A percentile compares a stretch with the other conserved stretches of the same genome.
Evolutionary conservation across 2,113 vertebrate species (phyloP).

Genomic region (Channa maculata): DNA sequence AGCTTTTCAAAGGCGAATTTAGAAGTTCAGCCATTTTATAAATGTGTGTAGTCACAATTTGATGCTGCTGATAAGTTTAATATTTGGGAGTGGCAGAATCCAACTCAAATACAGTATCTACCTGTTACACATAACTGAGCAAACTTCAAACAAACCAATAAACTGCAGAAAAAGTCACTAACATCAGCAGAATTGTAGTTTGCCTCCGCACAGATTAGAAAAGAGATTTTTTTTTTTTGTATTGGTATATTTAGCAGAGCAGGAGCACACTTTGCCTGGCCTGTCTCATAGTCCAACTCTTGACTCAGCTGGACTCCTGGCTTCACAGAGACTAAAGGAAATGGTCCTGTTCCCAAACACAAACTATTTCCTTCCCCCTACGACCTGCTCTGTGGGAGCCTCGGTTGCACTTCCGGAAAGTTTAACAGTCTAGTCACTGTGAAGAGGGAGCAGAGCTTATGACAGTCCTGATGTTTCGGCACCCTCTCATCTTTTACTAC

Average conservation of each 20-base stretch:
- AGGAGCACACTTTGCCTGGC: constrained; percentile 1
- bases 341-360: constrained; percentile 76
- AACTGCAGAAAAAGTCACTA: background rate
- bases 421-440: constrained; percentile 43
- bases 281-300: constrained; percentile 31
- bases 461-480: constrained; percentile 19
- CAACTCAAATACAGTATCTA: constrained; percentile 8
- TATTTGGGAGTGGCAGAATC: constrained; percentile 43
- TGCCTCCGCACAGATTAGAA: background rate
- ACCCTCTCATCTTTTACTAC: constrained; percentile 7
- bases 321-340: constrained; percentile 77
- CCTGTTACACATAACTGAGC: background rate
- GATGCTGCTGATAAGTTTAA: no score
- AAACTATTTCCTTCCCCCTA: constrained; percentile 79
- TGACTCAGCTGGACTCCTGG: constrained; percentile 62
- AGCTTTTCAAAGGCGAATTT: no score
- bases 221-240: background rate
- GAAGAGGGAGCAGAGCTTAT: constrained; percentile 27
- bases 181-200: background rate
- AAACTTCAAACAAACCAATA: background rate
- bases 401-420: constrained; percentile 67
- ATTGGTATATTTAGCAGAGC: background rate
- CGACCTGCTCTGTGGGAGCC: constrained; percentile 69
- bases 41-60: no score
- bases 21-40: no score